phyloP scores from a whole-genome alignment of 2,888 invertebrate species.

The Tyria jacobaeae region DNA sequence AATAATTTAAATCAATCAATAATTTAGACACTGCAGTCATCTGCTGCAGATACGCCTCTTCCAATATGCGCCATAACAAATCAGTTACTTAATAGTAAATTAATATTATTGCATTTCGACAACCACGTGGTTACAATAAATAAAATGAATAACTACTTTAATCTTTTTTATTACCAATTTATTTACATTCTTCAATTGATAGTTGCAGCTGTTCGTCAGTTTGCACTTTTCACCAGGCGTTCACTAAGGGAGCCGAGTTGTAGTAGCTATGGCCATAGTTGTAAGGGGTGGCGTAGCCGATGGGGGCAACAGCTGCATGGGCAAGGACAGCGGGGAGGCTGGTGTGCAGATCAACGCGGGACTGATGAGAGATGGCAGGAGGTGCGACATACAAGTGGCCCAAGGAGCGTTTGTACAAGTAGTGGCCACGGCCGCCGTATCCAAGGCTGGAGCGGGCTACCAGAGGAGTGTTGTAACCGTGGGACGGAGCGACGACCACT shows the following conservation, averaged over 20 bases:
- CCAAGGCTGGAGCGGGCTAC: slow-evolving; percentile 44
- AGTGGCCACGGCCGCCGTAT: slow-evolving; percentile 50
- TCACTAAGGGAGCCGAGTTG: slow-evolving; percentile 60
- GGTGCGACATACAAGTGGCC: slow-evolving; percentile 49
- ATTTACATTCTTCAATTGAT: slow-evolving; percentile 54
- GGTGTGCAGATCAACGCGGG: slow-evolving; percentile 64
- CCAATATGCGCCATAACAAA: too few relatives aligned
- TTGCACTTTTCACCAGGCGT: slow-evolving; percentile 76
- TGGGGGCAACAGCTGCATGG: slow-evolving; percentile 59
- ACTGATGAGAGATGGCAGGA: slow-evolving; percentile 64
- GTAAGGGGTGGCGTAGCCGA: slow-evolving; percentile 54
- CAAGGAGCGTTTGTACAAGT: slow-evolving; percentile 66
- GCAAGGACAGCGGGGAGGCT: slow-evolving; percentile 55
- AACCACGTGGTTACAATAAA: too few relatives aligned
- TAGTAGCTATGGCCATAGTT: slow-evolving; percentile 45
- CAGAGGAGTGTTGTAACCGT: slow-evolving; percentile 45
- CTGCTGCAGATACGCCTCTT: too few relatives aligned
- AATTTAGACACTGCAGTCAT: too few relatives aligned
- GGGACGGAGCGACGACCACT: slow-evolving; percentile 35
- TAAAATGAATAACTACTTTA: too few relatives aligned
- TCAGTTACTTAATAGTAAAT: too few relatives aligned
- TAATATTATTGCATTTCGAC: too few relatives aligned
- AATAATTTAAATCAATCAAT: too few relatives aligned
- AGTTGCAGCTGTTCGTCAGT: slow-evolving; percentile 70
- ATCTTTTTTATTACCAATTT: slow-evolving; percentile 31